Percentiles rank a stretch among this genome's conserved stretches.
Evolutionary conservation across 2,797 vertebrate species (phyloP).

Genomic region (Antennarius maculatus): DNA sequence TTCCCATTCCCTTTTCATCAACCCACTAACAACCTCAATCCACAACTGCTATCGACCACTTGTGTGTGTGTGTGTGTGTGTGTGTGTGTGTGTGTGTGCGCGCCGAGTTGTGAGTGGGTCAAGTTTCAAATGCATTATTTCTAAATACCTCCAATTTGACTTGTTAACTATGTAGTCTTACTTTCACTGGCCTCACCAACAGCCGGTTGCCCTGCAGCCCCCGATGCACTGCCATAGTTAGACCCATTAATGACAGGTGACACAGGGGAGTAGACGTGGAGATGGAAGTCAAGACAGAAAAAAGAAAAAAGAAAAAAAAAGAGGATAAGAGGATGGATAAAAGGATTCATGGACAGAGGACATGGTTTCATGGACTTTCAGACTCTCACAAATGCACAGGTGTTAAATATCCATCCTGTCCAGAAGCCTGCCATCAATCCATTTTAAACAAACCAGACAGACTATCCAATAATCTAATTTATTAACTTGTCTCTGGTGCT

Average conservation of each 20-base stretch:
- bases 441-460: conserved; percentile 3
- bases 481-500: conserved; percentile 41
- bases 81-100: conserved; percentile 12
- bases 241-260: conserved; percentile 71
- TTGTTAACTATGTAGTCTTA: conserved; percentile 66
- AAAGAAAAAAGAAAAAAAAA: conserved; percentile 3
- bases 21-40: conserved; percentile 40
- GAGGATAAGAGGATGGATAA: conserved; percentile 16
- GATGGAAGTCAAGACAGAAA: conserved; percentile 13
- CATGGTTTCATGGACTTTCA: not conserved
- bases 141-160: conserved; percentile 57
- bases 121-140: conserved; percentile 52
- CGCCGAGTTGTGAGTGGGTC: conserved; percentile 34
- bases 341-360: conserved; percentile 12
- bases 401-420: conserved; percentile 18
- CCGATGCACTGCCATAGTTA: conserved; percentile 57
- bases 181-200: conserved; percentile 29
- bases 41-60: conserved; percentile 21
- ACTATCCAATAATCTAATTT: conserved; percentile 17
- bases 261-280: conserved; percentile 1
- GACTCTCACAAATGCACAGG: conserved; percentile 7
- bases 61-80: conserved; percentile 6
- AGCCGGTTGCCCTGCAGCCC: conserved; percentile 44
- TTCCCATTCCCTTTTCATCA: conserved; percentile 20
- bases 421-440: conserved; percentile 5